These are phyloP conservation scores for Kryptolebias marmoratus DNA, from an alignment of 2,113 vertebrate species.

Conservation along the genomic window DNA sequence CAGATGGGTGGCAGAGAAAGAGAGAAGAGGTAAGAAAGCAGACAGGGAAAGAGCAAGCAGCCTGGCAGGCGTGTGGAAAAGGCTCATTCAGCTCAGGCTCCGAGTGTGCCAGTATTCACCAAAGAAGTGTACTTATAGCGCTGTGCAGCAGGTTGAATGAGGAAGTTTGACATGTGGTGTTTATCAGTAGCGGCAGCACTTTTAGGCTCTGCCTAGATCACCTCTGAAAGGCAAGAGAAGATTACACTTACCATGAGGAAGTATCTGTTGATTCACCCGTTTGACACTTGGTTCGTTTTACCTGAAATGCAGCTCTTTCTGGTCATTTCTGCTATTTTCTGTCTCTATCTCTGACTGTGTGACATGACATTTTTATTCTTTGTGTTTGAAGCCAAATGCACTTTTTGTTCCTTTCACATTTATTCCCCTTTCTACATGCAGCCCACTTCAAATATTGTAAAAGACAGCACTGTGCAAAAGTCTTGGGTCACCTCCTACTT, in stretches of 20 bases:
- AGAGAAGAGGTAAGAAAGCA: conserved; percentile 14
- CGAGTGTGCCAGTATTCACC: conserved; percentile 26
- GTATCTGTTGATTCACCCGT: conserved; percentile 8
- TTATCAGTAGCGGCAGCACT: conserved; percentile 2
- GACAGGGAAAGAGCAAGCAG: conserved; percentile 16
- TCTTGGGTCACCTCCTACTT: no score
- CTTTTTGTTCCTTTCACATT: no score
- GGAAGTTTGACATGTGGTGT: conserved; percentile 38
- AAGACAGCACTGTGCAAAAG: no score
- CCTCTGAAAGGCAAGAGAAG: conserved; percentile 14
- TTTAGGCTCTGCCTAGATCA: conserved; percentile 10
- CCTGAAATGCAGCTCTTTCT: neutral
- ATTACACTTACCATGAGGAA: conserved; percentile 8
- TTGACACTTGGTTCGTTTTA: neutral
- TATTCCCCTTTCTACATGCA: neutral
- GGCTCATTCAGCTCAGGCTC: conserved; percentile 19
- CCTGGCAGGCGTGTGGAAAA: conserved; percentile 18
- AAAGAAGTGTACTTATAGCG: conserved; percentile 11
- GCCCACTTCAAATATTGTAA: no score
- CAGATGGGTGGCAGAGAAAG: conserved; percentile 71
- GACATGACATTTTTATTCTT: neutral
- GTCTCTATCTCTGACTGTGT: neutral
- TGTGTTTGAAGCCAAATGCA: neutral
- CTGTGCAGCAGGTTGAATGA: conserved; percentile 7
- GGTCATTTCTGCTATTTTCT: neutral